Conservation (phyloP, 2,113 vertebrate genomes). For the Nesogale talazaci region DNA sequence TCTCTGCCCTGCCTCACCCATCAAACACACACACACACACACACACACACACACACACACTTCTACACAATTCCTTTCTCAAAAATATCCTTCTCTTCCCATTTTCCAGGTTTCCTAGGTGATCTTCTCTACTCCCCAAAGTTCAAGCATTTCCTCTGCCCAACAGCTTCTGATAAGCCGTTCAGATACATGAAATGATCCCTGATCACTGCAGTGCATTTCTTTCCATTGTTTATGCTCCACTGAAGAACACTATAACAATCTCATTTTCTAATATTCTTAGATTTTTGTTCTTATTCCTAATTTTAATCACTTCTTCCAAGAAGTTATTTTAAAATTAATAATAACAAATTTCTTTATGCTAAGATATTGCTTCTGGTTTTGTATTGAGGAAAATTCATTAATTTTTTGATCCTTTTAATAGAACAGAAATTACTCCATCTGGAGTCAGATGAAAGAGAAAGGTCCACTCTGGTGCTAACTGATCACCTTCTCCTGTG, state of each 20-base stretch:
- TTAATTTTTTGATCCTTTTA: not conserved
- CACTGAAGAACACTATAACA: not conserved
- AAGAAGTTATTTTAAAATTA: not conserved
- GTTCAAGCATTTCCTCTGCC: not conserved
- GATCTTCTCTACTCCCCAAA: not conserved
- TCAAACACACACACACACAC: too few relatives aligned
- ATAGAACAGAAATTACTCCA: not conserved
- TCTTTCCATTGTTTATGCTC: not conserved
- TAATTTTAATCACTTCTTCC: not conserved
- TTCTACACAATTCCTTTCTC: not conserved
- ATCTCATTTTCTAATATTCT: slow-evolving; percentile 5
- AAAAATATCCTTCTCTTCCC: not conserved
- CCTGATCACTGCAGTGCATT: not conserved
- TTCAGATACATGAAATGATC: not conserved
- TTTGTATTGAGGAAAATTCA: slow-evolving; percentile 6
- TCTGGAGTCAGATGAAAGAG: not conserved
- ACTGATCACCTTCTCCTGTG: not conserved
- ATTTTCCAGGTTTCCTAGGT: not conserved
- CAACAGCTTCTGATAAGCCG: not conserved
- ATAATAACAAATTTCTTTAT: not conserved
- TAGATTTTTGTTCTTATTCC: not conserved
- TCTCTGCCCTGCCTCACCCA: not conserved
- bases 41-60: not conserved
- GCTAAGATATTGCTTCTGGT: not conserved
- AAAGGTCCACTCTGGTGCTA: not conserved